These are phyloP conservation scores for Parazoanthus darwini DNA, from an alignment of 92 coral and sea anemone genomes.

Conservation along the genomic window DNA sequence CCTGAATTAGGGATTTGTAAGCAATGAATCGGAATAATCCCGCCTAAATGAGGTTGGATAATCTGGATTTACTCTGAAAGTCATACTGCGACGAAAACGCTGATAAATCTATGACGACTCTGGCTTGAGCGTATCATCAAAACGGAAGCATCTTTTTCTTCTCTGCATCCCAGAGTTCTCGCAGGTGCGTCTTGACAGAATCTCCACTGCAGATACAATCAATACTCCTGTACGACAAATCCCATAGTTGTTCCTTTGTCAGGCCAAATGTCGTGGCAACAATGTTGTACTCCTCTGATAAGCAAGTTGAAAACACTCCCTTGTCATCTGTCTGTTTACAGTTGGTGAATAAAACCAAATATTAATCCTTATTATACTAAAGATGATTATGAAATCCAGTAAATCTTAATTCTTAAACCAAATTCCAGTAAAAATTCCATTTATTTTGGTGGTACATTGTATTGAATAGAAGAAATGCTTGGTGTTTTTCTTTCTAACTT, in stretches of 20 bases:
- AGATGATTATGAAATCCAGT: no score
- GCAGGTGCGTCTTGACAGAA: slow-evolving; percentile 53
- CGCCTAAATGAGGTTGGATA: no score
- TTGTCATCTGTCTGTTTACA: slow-evolving; percentile 89
- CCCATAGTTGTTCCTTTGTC: slow-evolving; percentile 73
- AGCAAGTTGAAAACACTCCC: slow-evolving; percentile 83
- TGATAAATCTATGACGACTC: no score
- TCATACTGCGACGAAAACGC: no score
- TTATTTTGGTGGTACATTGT: no score
- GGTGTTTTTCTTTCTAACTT: no score
- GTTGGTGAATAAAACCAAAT: neutral
- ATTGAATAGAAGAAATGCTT: no score
- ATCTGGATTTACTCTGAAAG: no score
- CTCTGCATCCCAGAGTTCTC: slow-evolving; percentile 63
- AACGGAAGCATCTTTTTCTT: slow-evolving; percentile 27
- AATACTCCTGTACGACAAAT: slow-evolving; percentile 72
- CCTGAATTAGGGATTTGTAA: no score
- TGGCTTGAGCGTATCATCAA: neutral
- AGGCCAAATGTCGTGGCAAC: slow-evolving; percentile 67
- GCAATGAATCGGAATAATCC: no score
- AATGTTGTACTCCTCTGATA: slow-evolving; percentile 78
- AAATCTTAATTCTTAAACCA: neutral
- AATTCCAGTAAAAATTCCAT: no score
- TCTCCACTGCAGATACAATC: slow-evolving; percentile 69
- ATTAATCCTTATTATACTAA: neutral